Evolutionary conservation across 1,140 invertebrate genomes (phyloP).

Genomic region (Drosophila nebulosa): DNA sequence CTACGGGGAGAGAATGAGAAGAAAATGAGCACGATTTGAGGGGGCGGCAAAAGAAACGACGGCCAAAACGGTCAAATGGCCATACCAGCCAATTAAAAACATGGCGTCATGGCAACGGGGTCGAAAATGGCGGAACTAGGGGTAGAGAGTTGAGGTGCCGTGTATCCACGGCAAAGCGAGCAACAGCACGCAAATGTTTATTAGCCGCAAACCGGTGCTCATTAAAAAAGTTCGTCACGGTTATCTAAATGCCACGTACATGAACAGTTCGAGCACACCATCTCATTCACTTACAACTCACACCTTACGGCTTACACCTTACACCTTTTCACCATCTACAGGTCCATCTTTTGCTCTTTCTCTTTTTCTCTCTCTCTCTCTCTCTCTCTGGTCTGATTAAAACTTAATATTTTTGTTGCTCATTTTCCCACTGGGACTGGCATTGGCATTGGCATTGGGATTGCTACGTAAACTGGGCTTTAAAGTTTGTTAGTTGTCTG

Average conservation of each 20-base stretch:
- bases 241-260: constrained; percentile 26
- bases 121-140: neutral
- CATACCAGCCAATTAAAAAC: constrained; percentile 66
- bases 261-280: too few relatives aligned
- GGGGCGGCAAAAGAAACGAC: constrained; percentile 29
- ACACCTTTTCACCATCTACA: neutral
- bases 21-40: neutral
- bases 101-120: constrained; percentile 67
- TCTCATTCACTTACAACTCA: neutral
- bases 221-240: constrained; percentile 75
- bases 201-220: constrained; percentile 76
- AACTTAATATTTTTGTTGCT: neutral
- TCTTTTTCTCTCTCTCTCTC: neutral
- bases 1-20: constrained; percentile 7
- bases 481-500: constrained; percentile 32
- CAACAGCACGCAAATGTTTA: constrained; percentile 66
- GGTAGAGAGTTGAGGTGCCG: too few relatives aligned
- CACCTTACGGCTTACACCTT: too few relatives aligned
- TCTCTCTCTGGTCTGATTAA: neutral
- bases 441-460: neutral
- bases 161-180: neutral
- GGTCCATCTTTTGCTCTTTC: neutral
- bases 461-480: neutral
- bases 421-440: neutral
- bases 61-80: constrained; percentile 25